Evolutionary conservation across 2,888 invertebrate genomes (phyloP).

Genomic region (Pyrochroa serraticornis): DNA sequence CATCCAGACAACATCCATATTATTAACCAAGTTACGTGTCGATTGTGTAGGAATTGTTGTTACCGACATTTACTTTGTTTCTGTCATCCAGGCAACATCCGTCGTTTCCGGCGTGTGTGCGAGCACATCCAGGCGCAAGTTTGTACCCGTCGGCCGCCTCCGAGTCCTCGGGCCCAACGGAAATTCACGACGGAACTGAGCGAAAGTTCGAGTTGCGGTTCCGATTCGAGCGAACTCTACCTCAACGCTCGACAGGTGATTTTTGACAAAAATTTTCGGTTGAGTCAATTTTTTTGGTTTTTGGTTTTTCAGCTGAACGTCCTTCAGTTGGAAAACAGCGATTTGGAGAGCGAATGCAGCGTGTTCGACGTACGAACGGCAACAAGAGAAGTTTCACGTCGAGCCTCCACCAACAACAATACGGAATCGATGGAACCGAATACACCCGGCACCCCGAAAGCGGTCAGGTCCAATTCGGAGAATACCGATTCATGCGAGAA

Average conservation of each 20-base stretch:
- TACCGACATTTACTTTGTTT: not conserved
- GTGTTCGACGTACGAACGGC: conserved; percentile 66
- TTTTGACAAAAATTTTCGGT: conserved; percentile 9
- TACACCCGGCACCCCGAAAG: conserved; percentile 54
- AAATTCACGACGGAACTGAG: conserved; percentile 71
- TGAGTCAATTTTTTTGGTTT: too few species aligned
- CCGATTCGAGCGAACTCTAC: conserved; percentile 68
- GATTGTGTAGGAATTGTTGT: too few species aligned
- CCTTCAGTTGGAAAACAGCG: conserved; percentile 66
- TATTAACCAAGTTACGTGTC: too few species aligned
- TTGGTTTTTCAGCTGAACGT: conserved; percentile 50
- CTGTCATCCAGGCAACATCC: conserved; percentile 83
- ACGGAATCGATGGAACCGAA: conserved; percentile 53
- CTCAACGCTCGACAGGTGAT: conserved; percentile 55
- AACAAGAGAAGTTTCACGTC: conserved; percentile 56
- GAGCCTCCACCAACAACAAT: conserved; percentile 63
- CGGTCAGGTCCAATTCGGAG: conserved; percentile 62
- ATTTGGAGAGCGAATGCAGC: conserved; percentile 67
- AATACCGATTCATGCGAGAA: conserved; percentile 63
- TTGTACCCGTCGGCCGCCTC: conserved; percentile 63
- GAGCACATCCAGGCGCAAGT: conserved; percentile 91
- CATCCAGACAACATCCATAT: too few species aligned
- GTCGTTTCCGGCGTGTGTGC: conserved; percentile 92
- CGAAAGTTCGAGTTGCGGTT: conserved; percentile 73
- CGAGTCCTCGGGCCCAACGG: conserved; percentile 68